phyloP scores from a whole-genome alignment of 1,140 invertebrate species.

The Drosophila yakuba region DNA sequence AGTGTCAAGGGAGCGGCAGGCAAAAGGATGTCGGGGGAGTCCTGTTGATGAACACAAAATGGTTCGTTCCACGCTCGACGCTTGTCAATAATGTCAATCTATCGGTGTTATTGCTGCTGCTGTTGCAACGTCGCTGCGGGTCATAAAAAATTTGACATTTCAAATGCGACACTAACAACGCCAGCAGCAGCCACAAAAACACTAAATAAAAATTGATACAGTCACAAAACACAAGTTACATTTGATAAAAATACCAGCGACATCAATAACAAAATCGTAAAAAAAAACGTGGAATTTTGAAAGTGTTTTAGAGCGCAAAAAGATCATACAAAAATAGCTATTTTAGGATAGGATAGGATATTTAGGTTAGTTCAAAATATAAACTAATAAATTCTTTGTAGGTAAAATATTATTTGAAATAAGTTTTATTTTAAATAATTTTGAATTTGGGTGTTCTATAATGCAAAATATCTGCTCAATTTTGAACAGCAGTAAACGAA shows the following conservation, averaged over 20 bases:
- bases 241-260: conserved; percentile 15
- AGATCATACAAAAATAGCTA: background rate
- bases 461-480: too few relatives aligned
- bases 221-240: conserved; percentile 15
- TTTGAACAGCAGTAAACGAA: background rate
- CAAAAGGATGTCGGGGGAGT: background rate
- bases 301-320: background rate
- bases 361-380: background rate
- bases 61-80: conserved; percentile 15
- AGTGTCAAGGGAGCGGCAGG: conserved; percentile 48
- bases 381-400: too few relatives aligned
- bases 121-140: conserved; percentile 11
- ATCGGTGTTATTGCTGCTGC: conserved; percentile 38
- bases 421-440: too few relatives aligned
- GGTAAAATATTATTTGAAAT: too few relatives aligned
- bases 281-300: too few relatives aligned
- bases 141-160: conserved; percentile 71
- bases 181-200: conserved; percentile 22
- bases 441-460: background rate
- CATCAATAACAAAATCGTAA: conserved; percentile 3
- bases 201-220: conserved; percentile 45
- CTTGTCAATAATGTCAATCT: conserved; percentile 75
- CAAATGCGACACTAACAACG: conserved; percentile 44
- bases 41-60: conserved; percentile 45
- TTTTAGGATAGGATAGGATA: background rate